Conservation (phyloP, 2,113 vertebrate genomes). For the Struthidea cinerea region DNA sequence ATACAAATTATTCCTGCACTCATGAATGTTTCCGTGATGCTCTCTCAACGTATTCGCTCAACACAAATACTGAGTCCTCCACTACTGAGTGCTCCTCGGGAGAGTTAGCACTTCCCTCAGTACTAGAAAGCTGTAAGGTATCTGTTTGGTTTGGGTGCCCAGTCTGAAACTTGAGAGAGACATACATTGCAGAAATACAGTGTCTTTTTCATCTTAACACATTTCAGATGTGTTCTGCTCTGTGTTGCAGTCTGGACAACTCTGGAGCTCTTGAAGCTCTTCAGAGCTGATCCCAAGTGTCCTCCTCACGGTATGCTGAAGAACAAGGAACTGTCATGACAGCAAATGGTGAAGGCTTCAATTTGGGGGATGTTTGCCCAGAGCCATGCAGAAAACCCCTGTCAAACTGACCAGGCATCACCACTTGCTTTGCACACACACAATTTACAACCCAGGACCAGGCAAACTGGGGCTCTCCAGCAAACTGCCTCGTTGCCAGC, state of each 20-base stretch:
- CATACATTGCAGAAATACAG: background rate
- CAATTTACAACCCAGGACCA: background rate
- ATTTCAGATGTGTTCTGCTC: background rate
- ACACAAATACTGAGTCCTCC: background rate
- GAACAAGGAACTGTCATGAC: background rate
- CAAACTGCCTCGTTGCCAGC: background rate
- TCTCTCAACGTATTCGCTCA: background rate
- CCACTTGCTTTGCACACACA: background rate
- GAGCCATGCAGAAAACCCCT: background rate
- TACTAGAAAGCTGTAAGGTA: background rate
- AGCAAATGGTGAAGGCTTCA: background rate
- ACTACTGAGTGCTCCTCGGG: background rate
- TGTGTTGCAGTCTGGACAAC: background rate
- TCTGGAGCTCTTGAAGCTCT: background rate
- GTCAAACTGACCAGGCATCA: background rate
- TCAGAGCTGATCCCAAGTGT: background rate
- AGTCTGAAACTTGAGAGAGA: background rate
- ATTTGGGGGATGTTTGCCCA: background rate
- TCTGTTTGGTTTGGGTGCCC: background rate
- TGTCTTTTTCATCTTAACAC: background rate
- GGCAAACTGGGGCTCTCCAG: background rate
- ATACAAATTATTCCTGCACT: background rate
- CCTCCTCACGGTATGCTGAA: accelerated
- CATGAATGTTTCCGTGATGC: background rate
- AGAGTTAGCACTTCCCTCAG: background rate